Conservation (phyloP, 1,140 invertebrate species). For the Kradibia gibbosae region DNA sequence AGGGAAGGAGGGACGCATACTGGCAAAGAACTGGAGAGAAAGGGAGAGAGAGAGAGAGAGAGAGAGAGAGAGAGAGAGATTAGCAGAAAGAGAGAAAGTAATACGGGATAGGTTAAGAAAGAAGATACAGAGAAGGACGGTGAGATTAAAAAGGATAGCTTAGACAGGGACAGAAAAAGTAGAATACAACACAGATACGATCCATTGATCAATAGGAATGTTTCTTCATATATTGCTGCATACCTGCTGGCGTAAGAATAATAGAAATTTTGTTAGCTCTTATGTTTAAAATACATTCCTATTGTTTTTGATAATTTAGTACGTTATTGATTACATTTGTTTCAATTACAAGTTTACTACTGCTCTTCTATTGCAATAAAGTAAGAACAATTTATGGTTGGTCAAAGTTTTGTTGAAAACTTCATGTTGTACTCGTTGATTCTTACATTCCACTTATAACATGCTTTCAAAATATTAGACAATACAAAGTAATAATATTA, state of each 20-base stretch:
- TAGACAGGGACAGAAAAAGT: constrained; percentile 1
- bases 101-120: too few relatives aligned
- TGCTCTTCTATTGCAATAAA: neutral
- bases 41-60: constrained; percentile 10
- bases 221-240: constrained; percentile 39
- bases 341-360: neutral
- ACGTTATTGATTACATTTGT: neutral
- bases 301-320: neutral
- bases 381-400: neutral
- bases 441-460: neutral
- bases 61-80: neutral
- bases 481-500: too few relatives aligned
- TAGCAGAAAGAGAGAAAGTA: constrained; percentile 3
- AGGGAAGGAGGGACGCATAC: constrained; percentile 23
- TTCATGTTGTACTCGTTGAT: neutral
- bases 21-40: neutral
- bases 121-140: neutral
- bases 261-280: constrained; percentile 8
- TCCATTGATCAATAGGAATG: constrained; percentile 48
- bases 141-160: neutral
- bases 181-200: constrained; percentile 34
- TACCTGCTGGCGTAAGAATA: neutral
- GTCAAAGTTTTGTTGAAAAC: neutral
- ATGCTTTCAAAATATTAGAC: too few relatives aligned
- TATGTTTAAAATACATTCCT: neutral